Evolutionary conservation across 2,888 invertebrate genomes (phyloP).

Genomic region (Philereme vetulata): DNA sequence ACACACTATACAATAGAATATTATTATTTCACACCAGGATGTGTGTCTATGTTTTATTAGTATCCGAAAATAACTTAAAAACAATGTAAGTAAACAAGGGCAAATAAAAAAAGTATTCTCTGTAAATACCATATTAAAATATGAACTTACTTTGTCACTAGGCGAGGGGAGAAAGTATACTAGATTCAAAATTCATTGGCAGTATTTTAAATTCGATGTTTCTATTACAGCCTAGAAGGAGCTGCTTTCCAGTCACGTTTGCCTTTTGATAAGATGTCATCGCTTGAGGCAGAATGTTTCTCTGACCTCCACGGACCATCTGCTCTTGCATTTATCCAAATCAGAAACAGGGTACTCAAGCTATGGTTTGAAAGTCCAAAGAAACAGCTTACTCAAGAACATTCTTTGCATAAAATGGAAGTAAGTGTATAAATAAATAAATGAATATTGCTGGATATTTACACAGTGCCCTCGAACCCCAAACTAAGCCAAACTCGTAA

Average conservation of each 20-base stretch:
- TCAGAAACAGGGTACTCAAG: conserved; percentile 95
- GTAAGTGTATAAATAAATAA: conserved; percentile 33
- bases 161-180: background rate
- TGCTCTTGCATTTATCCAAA: conserved; percentile 94
- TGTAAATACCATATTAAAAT: no score
- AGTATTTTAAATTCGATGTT: background rate
- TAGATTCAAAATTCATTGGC: background rate
- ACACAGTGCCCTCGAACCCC: no score
- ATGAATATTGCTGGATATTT: no score
- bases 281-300: conserved; percentile 96
- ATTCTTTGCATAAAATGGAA: conserved; percentile 91
- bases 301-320: conserved; percentile 94
- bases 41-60: no score
- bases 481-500: no score
- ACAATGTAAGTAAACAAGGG: no score
- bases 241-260: conserved; percentile 97
- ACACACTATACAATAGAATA: no score
- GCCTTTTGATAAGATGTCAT: conserved; percentile 97
- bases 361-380: conserved; percentile 98
- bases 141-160: no score
- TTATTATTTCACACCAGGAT: no score
- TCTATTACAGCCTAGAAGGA: conserved; percentile 89
- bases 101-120: no score
- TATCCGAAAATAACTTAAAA: no score
- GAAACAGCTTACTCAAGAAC: conserved; percentile 93